Evolutionary conservation across 2,797 vertebrate species (phyloP), one percentile per base, ranked within the genome.

Genomic region (Decapterus maruadsi): DNA sequence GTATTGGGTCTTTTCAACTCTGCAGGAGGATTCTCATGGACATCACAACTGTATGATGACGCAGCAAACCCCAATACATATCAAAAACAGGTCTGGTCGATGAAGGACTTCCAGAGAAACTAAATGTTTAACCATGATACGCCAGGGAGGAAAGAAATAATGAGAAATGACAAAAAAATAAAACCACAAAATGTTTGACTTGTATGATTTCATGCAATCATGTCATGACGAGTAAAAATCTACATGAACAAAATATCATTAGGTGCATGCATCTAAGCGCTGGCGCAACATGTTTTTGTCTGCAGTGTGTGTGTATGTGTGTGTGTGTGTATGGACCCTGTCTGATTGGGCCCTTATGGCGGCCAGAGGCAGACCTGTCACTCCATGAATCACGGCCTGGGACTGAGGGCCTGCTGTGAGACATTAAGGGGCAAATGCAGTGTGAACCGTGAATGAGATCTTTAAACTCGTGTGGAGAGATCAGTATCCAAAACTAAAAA

Each of bases 371-470:
- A 90, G 89, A 92, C 92, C 87, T 94, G 93, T 94, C 93, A 94
- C 88, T 91, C 87, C 84, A 94, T 95, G 92, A 95, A 94, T 95
- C 93, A 95, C 79, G 40, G 85, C 88, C 86, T 84, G 84, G 83
- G 89, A 92, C 92, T 79, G 70, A 85, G 81, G 79, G 79, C 92
- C 94, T 95, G 91, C 93, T 95, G 92, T 92, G 94, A 95, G 83
- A 91, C 90, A 93, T 95, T 95, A 95, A 89, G 90, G 85, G 84
- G 89, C 84, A 94, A 95, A 94, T 93, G 82, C 83, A 67, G 92
- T 93, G 93, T 94, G 94, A 95, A 94, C 93, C 90, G 86, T 95
- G 92, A 95, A 95, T 92, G 89, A 89, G 89, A 92, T 89, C 87
- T 92, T 94, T 92, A 94, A 93, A 94, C 88, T 84, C 81, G 82